phyloP scores from a whole-genome alignment of 2,113 vertebrate genomes.

The Odontesthes bonariensis region DNA sequence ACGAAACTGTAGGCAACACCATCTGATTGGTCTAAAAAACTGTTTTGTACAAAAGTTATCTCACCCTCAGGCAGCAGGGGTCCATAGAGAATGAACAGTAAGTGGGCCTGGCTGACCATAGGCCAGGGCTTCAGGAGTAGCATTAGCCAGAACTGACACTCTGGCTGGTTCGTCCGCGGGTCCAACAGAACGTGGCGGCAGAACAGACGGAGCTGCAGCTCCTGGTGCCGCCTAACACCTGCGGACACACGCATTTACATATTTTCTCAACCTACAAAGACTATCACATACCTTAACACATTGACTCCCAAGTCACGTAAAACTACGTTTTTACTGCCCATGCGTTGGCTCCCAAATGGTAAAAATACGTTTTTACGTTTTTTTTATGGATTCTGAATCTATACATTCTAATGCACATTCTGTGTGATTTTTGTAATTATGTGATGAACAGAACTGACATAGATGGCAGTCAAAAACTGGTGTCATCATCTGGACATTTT shows the following conservation, averaged over 20 bases:
- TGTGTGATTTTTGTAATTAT: no score
- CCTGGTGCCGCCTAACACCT: slow-evolving; percentile 83
- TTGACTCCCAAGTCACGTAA: no score
- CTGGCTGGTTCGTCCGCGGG: slow-evolving; percentile 78
- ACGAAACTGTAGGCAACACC: background rate
- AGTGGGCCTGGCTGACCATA: slow-evolving; percentile 89
- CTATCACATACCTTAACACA: background rate
- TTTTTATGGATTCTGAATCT: no score
- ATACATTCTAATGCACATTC: no score
- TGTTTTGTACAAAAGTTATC: background rate
- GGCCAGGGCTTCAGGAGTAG: slow-evolving; percentile 91
- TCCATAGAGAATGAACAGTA: slow-evolving; percentile 91
- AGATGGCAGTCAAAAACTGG: no score
- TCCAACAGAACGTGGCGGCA: slow-evolving; percentile 88
- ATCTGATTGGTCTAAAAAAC: background rate
- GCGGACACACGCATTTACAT: background rate
- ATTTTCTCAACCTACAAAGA: background rate
- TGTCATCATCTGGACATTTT: no score
- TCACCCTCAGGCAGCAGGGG: slow-evolving; percentile 86
- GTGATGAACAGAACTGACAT: no score
- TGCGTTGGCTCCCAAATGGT: no score
- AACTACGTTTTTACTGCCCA: no score
- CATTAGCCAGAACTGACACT: slow-evolving; percentile 88
- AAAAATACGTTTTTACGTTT: no score
- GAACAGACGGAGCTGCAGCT: slow-evolving; percentile 86